Evolutionary conservation across 2,888 invertebrate genomes (phyloP), one percentile per base, ranked within the genome.

Genomic region (Eustalomyia histrio): DNA sequence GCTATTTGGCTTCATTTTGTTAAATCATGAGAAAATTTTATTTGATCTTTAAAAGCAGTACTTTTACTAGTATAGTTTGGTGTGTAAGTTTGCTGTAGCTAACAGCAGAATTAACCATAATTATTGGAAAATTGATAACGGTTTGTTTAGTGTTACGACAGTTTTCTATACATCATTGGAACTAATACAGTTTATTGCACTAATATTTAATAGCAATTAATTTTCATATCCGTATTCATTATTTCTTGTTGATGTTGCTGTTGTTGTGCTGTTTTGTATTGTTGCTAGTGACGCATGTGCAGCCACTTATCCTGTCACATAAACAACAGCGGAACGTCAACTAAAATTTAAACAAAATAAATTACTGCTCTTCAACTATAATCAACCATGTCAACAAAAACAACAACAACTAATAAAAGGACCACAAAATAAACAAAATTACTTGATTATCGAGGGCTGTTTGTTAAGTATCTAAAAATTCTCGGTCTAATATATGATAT

Each of bases 301-400:
- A 73, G 61, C 74, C 76, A 80, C 80, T 83, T 80, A 80, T 68
- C 52, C 68, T 74, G 83, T 79, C 80, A 80, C 80, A 80, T 79
- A 80, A 78, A 75, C 83, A 75, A 73, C 55, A 63, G 61, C 24
- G 58, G 55, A 80, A 76, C 82, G 76, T 76, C 82, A 82, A 82
- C 76, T 69, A 76, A 82, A 76, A 63, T 64, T 79, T 73, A 39
- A 73, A 69, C 64, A 69, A 73, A 79, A 76, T 76, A 79, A 82
- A 82, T 82, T 76, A 73, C 69, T 61, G 55, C 61, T 52, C 52
- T 68, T 63, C 35, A 53, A 63, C 69, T 64, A 73, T 73, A 78
- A 78, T 74, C 69, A 71, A 61, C 33, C 55, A 61, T 17, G 18
- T n/a, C 12, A 61, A 33, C 5, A 60, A 60, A 21, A 18, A 2